Conservation (phyloP, 2,113 vertebrate genomes). For the Elgaria multicarinata region DNA sequence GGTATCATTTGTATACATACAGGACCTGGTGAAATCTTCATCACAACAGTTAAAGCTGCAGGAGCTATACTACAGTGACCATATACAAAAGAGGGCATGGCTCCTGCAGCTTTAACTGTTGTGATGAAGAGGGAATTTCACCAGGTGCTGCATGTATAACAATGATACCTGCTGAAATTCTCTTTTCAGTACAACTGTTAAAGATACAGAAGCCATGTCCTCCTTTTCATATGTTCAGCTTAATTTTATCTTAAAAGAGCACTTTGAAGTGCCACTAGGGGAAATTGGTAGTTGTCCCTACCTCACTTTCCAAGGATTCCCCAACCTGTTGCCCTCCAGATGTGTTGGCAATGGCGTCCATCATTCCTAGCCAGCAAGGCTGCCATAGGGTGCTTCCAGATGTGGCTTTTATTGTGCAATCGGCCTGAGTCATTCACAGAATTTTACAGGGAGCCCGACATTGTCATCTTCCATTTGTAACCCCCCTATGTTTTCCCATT, state of each 20-base stretch:
- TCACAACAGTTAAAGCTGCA: too few species aligned
- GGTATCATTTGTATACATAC: too few species aligned
- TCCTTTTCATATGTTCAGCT: too few species aligned
- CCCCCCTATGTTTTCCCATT: not conserved
- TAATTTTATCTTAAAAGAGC: conserved; percentile 3
- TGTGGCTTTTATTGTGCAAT: not conserved
- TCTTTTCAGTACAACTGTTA: too few species aligned
- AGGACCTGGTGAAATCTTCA: too few species aligned
- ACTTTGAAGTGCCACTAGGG: not conserved
- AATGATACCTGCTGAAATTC: too few species aligned
- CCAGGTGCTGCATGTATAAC: too few species aligned
- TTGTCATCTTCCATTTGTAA: not conserved
- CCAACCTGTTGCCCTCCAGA: not conserved
- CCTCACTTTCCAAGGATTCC: not conserved
- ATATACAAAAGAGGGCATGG: too few species aligned
- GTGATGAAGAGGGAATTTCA: too few species aligned
- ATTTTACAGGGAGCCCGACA: not conserved
- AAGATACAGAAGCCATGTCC: too few species aligned
- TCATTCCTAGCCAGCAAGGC: not conserved
- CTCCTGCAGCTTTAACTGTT: too few species aligned
- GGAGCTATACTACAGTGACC: too few species aligned
- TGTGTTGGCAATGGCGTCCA: not conserved
- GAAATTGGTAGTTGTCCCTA: not conserved
- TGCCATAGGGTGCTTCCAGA: not conserved
- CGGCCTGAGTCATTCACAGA: not conserved